phyloP scores from a whole-genome alignment of 2,888 invertebrate species.

The Agrotis puta region DNA sequence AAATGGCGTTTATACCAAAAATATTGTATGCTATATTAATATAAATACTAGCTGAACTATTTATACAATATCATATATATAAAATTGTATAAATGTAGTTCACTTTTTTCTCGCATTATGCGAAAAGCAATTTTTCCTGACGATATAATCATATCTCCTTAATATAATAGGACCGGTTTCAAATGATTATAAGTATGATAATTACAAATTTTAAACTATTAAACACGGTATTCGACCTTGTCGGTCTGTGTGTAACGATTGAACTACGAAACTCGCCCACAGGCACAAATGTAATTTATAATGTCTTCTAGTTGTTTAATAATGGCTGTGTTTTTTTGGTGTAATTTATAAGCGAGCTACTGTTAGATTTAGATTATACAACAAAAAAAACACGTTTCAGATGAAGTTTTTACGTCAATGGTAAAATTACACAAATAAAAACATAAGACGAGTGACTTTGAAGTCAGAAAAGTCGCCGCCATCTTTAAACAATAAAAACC shows the following conservation, averaged over 20 bases:
- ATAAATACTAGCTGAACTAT: too few species aligned
- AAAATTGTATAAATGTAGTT: too few species aligned
- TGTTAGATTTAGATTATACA: conserved; percentile 14
- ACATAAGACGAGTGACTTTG: too few species aligned
- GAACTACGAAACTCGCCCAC: conserved; percentile 72
- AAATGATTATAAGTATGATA: conserved; percentile 79
- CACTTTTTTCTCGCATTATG: background rate
- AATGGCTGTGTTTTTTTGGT: conserved; percentile 55
- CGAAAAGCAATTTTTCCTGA: conserved; percentile 34
- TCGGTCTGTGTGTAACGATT: conserved; percentile 68
- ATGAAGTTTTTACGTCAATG: background rate
- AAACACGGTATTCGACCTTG: conserved; percentile 79
- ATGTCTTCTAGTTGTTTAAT: conserved; percentile 62
- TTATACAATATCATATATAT: too few species aligned
- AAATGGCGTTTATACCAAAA: conserved; percentile 12
- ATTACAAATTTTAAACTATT: conserved; percentile 80
- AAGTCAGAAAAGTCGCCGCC: background rate
- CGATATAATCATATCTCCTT: conserved; percentile 56
- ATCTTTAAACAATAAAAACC: background rate
- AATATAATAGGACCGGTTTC: conserved; percentile 68
- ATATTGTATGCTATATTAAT: too few species aligned
- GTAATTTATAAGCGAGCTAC: conserved; percentile 44
- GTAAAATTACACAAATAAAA: too few species aligned
- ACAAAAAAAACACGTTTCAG: background rate
- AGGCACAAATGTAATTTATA: conserved; percentile 74